phyloP scores from a whole-genome alignment of 2,888 invertebrate genomes.

The Volucella bombylans region DNA sequence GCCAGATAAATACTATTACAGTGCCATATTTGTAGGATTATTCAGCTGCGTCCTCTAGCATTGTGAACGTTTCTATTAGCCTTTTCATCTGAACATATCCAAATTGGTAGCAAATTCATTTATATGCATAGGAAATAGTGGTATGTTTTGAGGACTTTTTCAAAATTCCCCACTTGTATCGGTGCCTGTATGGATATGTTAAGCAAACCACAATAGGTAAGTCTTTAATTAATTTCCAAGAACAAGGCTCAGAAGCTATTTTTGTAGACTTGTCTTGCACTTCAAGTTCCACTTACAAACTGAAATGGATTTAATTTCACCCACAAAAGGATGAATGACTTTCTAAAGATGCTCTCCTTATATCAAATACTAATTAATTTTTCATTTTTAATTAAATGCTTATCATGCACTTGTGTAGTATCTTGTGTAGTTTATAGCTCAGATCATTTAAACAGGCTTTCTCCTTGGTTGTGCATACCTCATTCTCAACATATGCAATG shows the following conservation, averaged over 20 bases:
- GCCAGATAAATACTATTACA: too few relatives aligned
- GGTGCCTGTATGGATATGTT: not conserved
- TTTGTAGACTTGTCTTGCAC: constrained; percentile 39
- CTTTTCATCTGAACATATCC: too few relatives aligned
- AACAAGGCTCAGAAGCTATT: constrained; percentile 45
- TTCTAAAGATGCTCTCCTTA: constrained; percentile 67
- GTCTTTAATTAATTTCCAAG: constrained; percentile 26
- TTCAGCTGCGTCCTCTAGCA: too few relatives aligned
- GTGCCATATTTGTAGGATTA: too few relatives aligned
- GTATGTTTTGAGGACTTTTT: not conserved
- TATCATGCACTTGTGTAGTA: constrained; percentile 70
- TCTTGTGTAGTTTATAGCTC: constrained; percentile 70
- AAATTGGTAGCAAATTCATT: too few relatives aligned
- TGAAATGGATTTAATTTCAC: constrained; percentile 66
- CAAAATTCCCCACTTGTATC: not conserved
- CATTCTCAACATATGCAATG: not conserved
- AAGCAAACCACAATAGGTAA: constrained; percentile 13
- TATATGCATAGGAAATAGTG: too few relatives aligned
- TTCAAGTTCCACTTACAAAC: constrained; percentile 67
- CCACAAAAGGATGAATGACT: constrained; percentile 71
- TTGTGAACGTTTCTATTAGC: too few relatives aligned
- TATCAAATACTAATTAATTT: constrained; percentile 74
- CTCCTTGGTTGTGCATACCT: constrained; percentile 49
- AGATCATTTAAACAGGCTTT: constrained; percentile 58
- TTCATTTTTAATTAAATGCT: constrained; percentile 74